Percentiles rank a stretch among this genome's conserved stretches.
Conservation (phyloP, 2,113 vertebrate genomes). For the Deroptyus accipitrinus region DNA sequence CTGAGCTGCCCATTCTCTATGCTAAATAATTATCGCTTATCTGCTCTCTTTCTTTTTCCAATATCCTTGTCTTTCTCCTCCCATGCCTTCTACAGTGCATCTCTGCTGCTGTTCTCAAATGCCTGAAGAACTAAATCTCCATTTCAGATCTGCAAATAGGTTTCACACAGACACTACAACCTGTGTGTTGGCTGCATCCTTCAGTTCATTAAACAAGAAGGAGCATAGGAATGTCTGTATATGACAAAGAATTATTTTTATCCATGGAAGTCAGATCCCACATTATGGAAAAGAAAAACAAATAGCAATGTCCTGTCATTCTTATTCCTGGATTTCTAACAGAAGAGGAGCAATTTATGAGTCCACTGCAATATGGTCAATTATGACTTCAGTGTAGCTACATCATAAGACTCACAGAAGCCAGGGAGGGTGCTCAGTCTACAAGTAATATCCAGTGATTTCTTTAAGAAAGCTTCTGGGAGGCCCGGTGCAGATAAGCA, state of each 20-base stretch:
- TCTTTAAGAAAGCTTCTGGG: not conserved
- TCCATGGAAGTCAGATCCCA: not conserved
- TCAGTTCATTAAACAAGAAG: not conserved
- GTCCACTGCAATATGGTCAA: not conserved
- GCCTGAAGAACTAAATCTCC: not conserved
- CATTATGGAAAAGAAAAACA: not conserved
- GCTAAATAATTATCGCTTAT: not conserved
- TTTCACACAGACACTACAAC: not conserved
- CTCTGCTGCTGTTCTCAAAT: not conserved
- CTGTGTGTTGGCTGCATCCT: not conserved
- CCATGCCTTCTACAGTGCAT: not conserved
- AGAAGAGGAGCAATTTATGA: not conserved
- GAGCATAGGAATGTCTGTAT: not conserved
- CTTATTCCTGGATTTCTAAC: not conserved
- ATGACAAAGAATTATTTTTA: not conserved
- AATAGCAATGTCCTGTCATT: not conserved
- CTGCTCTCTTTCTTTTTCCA: not conserved
- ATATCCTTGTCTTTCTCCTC: not conserved
- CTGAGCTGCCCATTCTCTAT: not conserved
- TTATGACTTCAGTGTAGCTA: not conserved
- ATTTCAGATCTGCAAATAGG: not conserved
- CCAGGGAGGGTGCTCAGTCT: not conserved
- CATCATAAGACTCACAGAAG: not conserved
- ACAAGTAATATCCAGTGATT: accelerated
- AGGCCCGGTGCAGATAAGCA: not conserved